Evolutionary conservation across 2,888 invertebrate genomes (phyloP).

Genomic region (Kuschelorhynchus macadamiae): DNA sequence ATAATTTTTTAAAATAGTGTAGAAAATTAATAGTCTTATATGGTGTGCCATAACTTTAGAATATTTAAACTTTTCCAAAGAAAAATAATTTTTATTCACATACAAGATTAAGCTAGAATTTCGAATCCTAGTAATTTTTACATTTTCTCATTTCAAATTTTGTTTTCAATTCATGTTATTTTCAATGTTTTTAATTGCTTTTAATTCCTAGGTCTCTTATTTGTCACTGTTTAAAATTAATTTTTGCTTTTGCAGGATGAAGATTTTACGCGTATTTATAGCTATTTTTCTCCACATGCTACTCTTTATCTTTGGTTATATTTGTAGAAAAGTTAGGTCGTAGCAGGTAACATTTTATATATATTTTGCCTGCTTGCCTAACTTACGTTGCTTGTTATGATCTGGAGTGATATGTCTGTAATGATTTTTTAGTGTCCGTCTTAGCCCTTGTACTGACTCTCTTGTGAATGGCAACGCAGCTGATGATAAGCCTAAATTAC

Average conservation of each 20-base stretch:
- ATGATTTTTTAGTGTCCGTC: conserved; percentile 66
- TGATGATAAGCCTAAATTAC: conserved; percentile 80
- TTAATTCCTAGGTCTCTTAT: no score
- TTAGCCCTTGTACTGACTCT: conserved; percentile 75
- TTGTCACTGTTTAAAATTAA: not conserved
- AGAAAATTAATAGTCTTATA: no score
- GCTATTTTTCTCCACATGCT: conserved; percentile 14
- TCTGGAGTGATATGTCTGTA: conserved; percentile 16
- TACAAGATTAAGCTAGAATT: no score
- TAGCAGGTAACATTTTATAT: conserved; percentile 30
- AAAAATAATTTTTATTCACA: no score
- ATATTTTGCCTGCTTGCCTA: conserved; percentile 30
- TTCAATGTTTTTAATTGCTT: no score
- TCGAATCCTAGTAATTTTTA: no score
- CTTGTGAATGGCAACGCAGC: conserved; percentile 73
- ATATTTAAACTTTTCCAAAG: no score
- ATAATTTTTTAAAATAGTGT: no score
- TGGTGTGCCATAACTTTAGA: no score
- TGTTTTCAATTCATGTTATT: no score
- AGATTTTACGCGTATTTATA: conserved; percentile 25
- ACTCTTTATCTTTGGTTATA: conserved; percentile 27
- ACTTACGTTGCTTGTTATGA: conserved; percentile 20
- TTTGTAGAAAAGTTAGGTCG: conserved; percentile 25
- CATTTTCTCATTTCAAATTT: no score
- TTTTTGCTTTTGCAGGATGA: conserved; percentile 25